Evolutionary conservation across 1,140 invertebrate genomes (phyloP).

Genomic region (Atta texana): DNA sequence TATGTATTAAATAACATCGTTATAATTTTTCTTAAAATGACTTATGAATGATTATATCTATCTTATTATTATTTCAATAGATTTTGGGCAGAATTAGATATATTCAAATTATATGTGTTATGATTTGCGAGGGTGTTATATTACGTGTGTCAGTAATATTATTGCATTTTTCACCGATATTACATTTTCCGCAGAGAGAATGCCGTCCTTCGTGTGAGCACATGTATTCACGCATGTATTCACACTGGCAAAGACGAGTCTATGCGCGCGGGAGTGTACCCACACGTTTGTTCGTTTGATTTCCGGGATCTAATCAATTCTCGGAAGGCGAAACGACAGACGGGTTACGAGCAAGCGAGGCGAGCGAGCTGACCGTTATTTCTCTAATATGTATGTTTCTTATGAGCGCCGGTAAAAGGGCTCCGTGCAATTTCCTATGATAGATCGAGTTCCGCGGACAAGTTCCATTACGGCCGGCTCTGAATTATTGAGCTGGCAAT

Average conservation of each 20-base stretch:
- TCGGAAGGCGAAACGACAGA: conserved; percentile 77
- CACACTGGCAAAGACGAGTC: too few species aligned
- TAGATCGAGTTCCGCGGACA: conserved; percentile 84
- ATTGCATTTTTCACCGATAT: conserved; percentile 18
- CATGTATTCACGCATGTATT: not conserved
- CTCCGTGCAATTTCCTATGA: conserved; percentile 85
- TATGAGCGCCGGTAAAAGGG: conserved; percentile 81
- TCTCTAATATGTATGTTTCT: conserved; percentile 83
- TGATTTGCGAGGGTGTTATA: not conserved
- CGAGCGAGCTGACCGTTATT: conserved; percentile 77
- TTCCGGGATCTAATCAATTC: conserved; percentile 83
- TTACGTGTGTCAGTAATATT: conserved; percentile 43
- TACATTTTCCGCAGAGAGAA: not conserved
- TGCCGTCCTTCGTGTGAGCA: not conserved
- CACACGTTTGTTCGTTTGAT: conserved; percentile 75
- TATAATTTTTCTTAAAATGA: too few species aligned
- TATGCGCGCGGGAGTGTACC: not conserved
- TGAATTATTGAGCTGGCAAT: conserved; percentile 86
- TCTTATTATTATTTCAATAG: not conserved
- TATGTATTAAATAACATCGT: too few species aligned
- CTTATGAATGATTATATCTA: too few species aligned
- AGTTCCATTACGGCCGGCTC: conserved; percentile 83
- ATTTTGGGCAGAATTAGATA: not conserved
- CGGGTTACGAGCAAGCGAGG: conserved; percentile 67
- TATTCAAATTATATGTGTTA: not conserved